Conservation (phyloP, 2,113 vertebrate species). For the Telmatochromis brichardi region DNA sequence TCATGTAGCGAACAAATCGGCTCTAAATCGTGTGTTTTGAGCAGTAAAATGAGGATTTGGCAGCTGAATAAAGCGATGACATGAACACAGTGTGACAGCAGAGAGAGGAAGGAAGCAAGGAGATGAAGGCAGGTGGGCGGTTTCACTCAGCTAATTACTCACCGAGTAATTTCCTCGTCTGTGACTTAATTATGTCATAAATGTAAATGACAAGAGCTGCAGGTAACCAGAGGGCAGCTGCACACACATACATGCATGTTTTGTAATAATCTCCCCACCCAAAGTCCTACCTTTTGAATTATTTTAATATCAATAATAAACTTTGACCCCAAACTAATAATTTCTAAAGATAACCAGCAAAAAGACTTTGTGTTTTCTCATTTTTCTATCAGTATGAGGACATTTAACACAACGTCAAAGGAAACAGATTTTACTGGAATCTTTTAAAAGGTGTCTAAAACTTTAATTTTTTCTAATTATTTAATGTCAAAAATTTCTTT, state of each 20-base stretch:
- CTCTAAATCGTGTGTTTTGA: not conserved
- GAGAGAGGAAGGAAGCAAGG: slow-evolving; percentile 2
- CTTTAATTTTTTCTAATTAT: not conserved
- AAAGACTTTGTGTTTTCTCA: not conserved
- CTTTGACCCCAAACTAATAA: not conserved
- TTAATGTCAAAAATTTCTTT: not conserved
- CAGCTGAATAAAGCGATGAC: not conserved
- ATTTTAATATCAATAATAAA: not conserved
- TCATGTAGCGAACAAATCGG: not conserved
- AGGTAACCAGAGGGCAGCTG: not conserved
- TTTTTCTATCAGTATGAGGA: not conserved
- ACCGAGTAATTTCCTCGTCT: slow-evolving; percentile 37
- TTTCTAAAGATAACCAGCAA: not conserved
- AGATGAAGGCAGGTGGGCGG: slow-evolving; percentile 18
- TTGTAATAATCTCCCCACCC: not conserved
- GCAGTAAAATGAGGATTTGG: not conserved
- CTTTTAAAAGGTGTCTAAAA: not conserved
- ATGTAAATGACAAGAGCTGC: slow-evolving; percentile 21
- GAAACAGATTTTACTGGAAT: not conserved
- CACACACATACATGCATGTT: not conserved
- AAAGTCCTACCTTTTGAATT: not conserved
- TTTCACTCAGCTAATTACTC: slow-evolving; percentile 25
- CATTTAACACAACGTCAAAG: not conserved
- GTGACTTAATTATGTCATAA: slow-evolving; percentile 42
- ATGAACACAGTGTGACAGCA: not conserved